Base-by-base conservation (phyloP, 1,140 invertebrate species). In the Heliconius eleuchia region DNA sequence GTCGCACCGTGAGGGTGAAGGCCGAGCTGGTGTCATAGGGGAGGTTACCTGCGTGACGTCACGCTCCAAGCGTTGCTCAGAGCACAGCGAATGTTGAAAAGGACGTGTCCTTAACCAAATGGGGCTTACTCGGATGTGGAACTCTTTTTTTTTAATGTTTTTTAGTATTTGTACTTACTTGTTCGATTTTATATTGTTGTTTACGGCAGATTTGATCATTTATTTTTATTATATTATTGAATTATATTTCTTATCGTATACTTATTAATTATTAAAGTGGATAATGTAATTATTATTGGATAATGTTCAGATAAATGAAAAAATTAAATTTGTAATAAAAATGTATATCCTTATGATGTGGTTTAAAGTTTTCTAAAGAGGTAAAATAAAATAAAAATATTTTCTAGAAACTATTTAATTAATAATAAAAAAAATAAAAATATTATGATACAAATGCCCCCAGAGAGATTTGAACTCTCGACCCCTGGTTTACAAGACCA, bases 51-150 rank as follows among this genome's bases (percentile, higher is more conserved):
- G 92, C 27, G 84, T 86, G 86, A 75, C 39, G 81, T 55, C 77
- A 74, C 9, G 73, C 76, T 84, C 86, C 83, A 88, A 91, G 91
- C 88, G 85, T 92, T 94, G 91, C 91, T 94, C 92, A 94, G 91
- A 94, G 91, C 92, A 88, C 77, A 94, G 92, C 60, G 73, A 86
- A 94, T 94, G 88, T 90, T 92, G 88, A 82, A 76, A 85, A 71
- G 85, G 76, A 79, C 19, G n/a, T 55, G 42, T 80, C 71, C 85
- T 85, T 86, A 92, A 94, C 92, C 23, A 92, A 94, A 94, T 94
- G 92, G 92, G 92, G 92, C 92, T 94, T 89, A 94, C 91, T 94
- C 87, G 91, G 88, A 86, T 85, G 60, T 60, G 82, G 91, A 90
- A 89, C 85, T 86, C 85, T 82, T 79, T 76, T 83, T 86, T 85